Evolutionary conservation across 1,140 invertebrate species (phyloP), one percentile per base, ranked within the genome.

Genomic region (Littorina saxatilis): DNA sequence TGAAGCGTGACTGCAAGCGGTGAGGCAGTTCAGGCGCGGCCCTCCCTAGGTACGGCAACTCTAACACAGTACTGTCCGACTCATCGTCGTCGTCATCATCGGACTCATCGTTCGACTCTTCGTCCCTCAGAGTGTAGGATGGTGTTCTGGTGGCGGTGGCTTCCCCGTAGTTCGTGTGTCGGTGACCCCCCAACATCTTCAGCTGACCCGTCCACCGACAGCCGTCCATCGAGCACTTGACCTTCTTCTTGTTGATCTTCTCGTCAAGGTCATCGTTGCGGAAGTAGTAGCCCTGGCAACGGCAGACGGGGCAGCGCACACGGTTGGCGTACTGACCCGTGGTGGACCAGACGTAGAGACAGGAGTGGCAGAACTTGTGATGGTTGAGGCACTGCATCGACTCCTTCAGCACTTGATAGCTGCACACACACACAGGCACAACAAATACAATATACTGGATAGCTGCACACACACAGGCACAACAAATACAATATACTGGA

Each of bases 331-430:
- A 84, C 37, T 85, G 81, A n/a, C 88, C 88, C 55, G 85, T 88
- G 0, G 87, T 89, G 13, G 88, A 88, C 90, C 90, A 91, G 3
- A 88, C 87, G 58, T 85, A 87, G 43, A 91, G 89, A 81, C 90
- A 91, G 1, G 88, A 86, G 75, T 88, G 86, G 73, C 90, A 91
- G 82, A 88, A 91, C 55, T 87, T 87, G 80, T 91, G 90, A 35
- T 88, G 86, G 79, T 91, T 91, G n/a, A 68, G 55, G 77, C 90
- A 91, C 81, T 86, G 82, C 61, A 87, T 85, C 2, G 86, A 83
- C 55, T 91, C 89, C 70, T 89, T 90, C 29, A 90, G 79, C 37
- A 91, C 84, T 73, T 88, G 87, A 81, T 89, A 91, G 79, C 90
- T 91, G 84, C 35, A 88, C 85, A 81, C 70, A 73, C 70, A 73